phyloP scores from a whole-genome alignment of 2,113 vertebrate genomes.

The Corythaeola cristata region DNA sequence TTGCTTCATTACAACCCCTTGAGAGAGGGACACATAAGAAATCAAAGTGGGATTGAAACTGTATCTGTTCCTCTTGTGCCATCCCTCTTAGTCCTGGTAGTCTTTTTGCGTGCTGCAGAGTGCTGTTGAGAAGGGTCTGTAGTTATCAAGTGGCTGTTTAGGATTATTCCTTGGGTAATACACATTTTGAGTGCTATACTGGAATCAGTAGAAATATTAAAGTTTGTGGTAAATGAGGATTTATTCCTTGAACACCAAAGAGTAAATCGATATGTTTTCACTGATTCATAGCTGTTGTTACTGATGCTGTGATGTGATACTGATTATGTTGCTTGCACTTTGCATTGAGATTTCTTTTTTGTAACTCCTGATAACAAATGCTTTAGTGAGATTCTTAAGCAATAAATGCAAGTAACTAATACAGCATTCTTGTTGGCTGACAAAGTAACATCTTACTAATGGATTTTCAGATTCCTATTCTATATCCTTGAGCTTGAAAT shows the following conservation, averaged over 20 bases:
- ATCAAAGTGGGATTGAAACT: neutral
- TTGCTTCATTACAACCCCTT: neutral
- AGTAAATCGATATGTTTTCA: neutral
- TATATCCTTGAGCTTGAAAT: neutral
- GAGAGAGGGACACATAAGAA: neutral
- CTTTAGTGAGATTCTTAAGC: neutral
- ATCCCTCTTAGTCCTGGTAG: neutral
- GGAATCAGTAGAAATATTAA: neutral
- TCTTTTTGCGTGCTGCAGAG: neutral
- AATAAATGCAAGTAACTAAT: neutral
- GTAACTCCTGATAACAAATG: neutral
- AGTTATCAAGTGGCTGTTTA: neutral
- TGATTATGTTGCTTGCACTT: neutral
- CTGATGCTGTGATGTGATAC: neutral
- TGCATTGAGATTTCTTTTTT: neutral
- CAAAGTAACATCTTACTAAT: neutral
- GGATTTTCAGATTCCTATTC: neutral
- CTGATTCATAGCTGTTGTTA: neutral
- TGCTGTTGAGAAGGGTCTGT: neutral
- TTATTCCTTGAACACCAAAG: neutral
- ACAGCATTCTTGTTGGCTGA: neutral
- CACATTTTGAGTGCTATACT: neutral
- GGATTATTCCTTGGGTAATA: neutral
- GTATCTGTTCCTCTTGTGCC: neutral
- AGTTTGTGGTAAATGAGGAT: neutral